Evolutionary conservation across 2,797 vertebrate genomes (phyloP).

Genomic region (Hipposideros larvatus): DNA sequence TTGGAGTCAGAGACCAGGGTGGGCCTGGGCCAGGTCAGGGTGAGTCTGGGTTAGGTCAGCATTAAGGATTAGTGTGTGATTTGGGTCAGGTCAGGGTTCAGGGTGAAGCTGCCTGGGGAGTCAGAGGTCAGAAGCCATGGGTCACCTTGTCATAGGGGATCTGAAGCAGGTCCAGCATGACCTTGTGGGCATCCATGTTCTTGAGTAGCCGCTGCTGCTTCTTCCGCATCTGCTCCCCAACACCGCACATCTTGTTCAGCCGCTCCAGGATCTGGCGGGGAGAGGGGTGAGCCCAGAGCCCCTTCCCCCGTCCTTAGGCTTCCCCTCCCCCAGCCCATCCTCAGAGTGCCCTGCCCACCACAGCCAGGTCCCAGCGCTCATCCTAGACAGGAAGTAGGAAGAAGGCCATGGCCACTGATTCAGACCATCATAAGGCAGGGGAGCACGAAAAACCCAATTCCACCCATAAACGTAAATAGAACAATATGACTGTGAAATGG

Average conservation of each 20-base stretch:
- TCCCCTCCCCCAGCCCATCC: accelerated
- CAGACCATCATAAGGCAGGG: accelerated
- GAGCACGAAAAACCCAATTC: neutral
- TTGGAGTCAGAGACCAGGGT: neutral
- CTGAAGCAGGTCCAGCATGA: conserved; percentile 98
- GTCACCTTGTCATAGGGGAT: conserved; percentile 95
- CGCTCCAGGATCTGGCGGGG: conserved; percentile 94
- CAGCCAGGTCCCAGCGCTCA: neutral
- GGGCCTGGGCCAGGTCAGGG: neutral
- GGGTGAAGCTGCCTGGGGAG: neutral
- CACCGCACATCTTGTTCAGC: conserved; percentile 97
- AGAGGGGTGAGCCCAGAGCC: neutral
- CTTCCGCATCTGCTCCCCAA: conserved; percentile 94
- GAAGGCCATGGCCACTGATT: neutral
- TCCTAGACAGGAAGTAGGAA: accelerated
- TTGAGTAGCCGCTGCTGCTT: conserved; percentile 98
- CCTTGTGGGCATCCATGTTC: conserved; percentile 99
- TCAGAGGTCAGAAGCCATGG: neutral
- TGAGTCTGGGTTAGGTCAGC: neutral
- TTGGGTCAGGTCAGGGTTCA: neutral
- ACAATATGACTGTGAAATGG: neutral
- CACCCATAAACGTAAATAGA: neutral
- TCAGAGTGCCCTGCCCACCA: neutral
- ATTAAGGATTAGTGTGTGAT: no score
- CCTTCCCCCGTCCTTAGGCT: neutral